Conservation (phyloP, 1,140 invertebrate species). For the Anastrepha ludens region DNA sequence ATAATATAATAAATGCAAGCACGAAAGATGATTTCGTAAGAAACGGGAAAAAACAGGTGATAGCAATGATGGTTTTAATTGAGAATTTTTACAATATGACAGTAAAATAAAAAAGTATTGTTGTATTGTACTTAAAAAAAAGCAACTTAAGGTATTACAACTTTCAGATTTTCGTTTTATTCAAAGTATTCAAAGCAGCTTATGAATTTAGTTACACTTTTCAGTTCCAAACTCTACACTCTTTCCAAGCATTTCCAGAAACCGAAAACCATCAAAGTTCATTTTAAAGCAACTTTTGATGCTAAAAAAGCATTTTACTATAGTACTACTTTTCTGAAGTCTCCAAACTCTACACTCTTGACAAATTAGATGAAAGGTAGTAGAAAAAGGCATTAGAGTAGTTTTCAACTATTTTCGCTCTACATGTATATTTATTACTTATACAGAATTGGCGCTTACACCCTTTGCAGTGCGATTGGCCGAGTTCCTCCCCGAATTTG, state of each 20-base stretch:
- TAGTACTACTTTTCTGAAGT: not conserved
- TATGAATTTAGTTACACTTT: too few species aligned
- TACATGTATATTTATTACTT: too few species aligned
- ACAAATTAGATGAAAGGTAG: not conserved
- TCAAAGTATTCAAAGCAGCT: too few species aligned
- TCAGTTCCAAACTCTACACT: conserved; percentile 25
- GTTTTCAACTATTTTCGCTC: not conserved
- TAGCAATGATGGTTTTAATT: not conserved
- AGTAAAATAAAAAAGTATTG: not conserved
- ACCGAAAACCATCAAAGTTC: not conserved
- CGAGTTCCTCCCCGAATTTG: too few species aligned
- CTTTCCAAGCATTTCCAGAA: not conserved
- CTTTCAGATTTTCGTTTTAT: too few species aligned
- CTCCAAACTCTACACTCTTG: not conserved
- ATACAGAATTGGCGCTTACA: too few species aligned
- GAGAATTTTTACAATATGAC: not conserved
- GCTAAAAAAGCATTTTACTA: too few species aligned
- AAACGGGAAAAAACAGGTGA: not conserved
- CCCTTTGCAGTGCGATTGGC: too few species aligned
- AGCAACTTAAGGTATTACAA: too few species aligned
- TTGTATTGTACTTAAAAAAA: too few species aligned
- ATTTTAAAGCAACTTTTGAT: too few species aligned
- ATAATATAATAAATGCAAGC: not conserved
- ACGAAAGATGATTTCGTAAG: not conserved
- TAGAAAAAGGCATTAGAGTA: not conserved